Percentiles rank a stretch among this genome's conserved stretches.
phyloP scores from a whole-genome alignment of 2,888 invertebrate species.

The Malachius bipustulatus region DNA sequence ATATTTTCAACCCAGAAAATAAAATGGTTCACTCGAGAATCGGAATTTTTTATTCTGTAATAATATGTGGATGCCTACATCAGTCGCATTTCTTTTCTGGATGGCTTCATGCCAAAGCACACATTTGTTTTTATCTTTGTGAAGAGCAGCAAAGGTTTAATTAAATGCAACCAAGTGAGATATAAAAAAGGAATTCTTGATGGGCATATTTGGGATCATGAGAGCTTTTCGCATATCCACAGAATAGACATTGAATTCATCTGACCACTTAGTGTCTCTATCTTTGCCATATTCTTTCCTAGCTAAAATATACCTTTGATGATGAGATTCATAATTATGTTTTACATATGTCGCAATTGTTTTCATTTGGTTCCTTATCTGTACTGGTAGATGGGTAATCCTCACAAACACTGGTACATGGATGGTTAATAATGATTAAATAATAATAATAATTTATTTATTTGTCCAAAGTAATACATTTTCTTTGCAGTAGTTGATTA shows the following conservation, averaged over 20 bases:
- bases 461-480: too few species aligned
- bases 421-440: too few species aligned
- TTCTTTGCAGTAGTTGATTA: too few species aligned
- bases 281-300: neutral
- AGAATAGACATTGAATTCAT: neutral
- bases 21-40: neutral
- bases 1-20: neutral
- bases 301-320: neutral
- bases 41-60: neutral
- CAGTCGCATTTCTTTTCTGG: neutral
- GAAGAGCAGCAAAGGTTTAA: neutral
- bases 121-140: neutral
- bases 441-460: too few species aligned
- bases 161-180: neutral
- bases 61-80: neutral
- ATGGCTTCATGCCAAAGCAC: neutral
- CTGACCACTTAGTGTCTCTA: neutral
- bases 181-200: neutral
- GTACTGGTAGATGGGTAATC: too few species aligned
- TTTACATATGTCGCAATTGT: too few species aligned
- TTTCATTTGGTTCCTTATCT: too few species aligned
- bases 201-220: neutral
- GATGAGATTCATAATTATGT: slow-evolving; percentile 1
- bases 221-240: neutral
- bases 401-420: too few species aligned